A percentile compares a stretch with the other conserved stretches of the same genome.
Conservation (phyloP, 2,888 invertebrate genomes). For the Chrysomela aeneicollis region DNA sequence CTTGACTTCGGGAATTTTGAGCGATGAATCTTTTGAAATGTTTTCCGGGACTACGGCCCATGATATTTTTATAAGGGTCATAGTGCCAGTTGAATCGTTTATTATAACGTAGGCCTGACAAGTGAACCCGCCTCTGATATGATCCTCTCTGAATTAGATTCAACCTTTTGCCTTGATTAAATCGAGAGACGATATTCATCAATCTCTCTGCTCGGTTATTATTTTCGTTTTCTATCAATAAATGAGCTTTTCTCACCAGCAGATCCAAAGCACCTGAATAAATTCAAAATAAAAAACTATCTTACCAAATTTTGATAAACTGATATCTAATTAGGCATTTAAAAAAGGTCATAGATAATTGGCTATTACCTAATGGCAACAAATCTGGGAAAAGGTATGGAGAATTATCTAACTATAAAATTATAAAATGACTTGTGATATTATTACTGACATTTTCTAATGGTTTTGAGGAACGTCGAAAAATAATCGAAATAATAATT, state of each 20-base stretch:
- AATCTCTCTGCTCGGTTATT: slow-evolving; percentile 31
- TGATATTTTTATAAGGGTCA: slow-evolving; percentile 28
- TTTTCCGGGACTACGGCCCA: slow-evolving; percentile 22
- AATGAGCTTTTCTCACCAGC: slow-evolving; percentile 22
- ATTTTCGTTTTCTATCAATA: slow-evolving; percentile 29
- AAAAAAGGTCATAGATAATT: no score
- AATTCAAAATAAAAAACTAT: no score
- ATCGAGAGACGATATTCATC: slow-evolving; percentile 32
- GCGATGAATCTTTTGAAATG: slow-evolving; percentile 21
- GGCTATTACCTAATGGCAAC: no score
- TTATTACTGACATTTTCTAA: no score
- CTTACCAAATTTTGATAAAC: no score
- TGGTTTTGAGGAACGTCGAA: no score
- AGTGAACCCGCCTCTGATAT: slow-evolving; percentile 24
- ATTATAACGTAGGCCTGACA: slow-evolving; percentile 31
- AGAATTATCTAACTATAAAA: no score
- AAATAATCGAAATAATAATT: no score
- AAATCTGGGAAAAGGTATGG: no score
- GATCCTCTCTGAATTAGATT: slow-evolving; percentile 35
- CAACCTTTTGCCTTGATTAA: slow-evolving; percentile 32
- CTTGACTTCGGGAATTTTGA: neutral
- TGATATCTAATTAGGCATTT: no score
- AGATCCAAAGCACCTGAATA: neutral
- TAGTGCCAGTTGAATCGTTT: slow-evolving; percentile 23
- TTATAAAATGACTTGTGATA: no score